Evolutionary conservation across 2,113 vertebrate species (phyloP).

Genomic region (Chionis minor): DNA sequence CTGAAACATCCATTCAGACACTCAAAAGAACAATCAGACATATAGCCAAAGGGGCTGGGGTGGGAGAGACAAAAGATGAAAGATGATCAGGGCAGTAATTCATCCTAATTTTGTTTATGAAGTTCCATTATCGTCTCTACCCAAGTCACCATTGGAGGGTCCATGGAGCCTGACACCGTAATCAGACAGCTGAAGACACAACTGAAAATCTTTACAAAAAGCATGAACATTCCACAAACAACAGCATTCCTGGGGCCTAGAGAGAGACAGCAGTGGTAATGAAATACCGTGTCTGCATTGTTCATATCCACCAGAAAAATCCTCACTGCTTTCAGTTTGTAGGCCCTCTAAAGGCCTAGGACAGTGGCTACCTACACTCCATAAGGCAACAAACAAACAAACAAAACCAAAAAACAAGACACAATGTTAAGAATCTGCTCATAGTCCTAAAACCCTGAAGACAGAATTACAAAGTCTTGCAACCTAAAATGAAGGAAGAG

Average conservation of each 20-base stretch:
- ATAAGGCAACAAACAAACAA: background rate
- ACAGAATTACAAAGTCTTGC: background rate
- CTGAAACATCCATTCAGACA: background rate
- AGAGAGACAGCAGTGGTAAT: background rate
- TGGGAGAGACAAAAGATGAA: background rate
- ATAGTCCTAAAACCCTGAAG: background rate
- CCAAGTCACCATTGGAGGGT: background rate
- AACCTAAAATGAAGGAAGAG: background rate
- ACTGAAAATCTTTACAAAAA: background rate
- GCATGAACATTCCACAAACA: accelerated
- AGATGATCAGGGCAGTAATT: background rate
- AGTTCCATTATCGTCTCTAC: background rate
- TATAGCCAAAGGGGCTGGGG: background rate
- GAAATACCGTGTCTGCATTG: background rate
- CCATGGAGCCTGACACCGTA: background rate
- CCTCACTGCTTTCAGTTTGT: accelerated
- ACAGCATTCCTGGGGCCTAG: background rate
- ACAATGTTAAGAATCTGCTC: background rate
- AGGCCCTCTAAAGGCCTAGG: background rate
- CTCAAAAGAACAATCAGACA: background rate
- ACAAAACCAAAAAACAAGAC: accelerated
- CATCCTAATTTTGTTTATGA: background rate
- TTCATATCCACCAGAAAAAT: background rate
- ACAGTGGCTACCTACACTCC: accelerated
- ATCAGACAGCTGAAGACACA: background rate